Base-by-base conservation (phyloP, 2,888 invertebrate species). In the Drosophila mulleri region DNA sequence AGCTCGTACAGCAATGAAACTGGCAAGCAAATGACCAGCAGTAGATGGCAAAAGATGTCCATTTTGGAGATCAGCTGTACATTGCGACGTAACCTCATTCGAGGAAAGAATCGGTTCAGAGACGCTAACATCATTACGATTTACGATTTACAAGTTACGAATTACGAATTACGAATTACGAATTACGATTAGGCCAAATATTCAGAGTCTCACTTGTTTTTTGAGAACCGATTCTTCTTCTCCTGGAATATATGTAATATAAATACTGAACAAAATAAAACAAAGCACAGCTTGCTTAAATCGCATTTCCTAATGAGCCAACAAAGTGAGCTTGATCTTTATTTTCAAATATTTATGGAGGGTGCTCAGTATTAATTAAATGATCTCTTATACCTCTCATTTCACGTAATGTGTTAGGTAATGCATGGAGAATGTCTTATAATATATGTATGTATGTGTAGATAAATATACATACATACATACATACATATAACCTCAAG, bases 401-500 rank as follows among this genome's bases (percentile, higher is more conserved):
- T n/a, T n/a, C n/a, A n/a, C n/a, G n/a, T n/a, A n/a, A n/a, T n/a
- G n/a, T n/a, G n/a, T n/a, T n/a, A n/a, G n/a, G n/a, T n/a, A n/a
- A n/a, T 29, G 23, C 23, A 23, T 23, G 8, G 2, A 16, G 45
- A 45, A 23, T 45, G 23, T 16, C 45, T 45, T 14, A 45, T 2
- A 41, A 26, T 11, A 41, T 20, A 69, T 47, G 52, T 18, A 54
- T 7, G 18, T 18, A 44, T 29, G 58, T 50, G 50, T 39, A 47
- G 6, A 29, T 52, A 32, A 12, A n/a, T 23, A 26, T 18, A 50
- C 2, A 5, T 2, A 20, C 8, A 3, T 8, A 69, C 45, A 39
- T 37, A 54, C 1, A 18, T 23, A 35, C 3, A 5, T 53, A 53
- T 6, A 26, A 26, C 5, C 18, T 4, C 5, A 35, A 35, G 42